phyloP scores from a whole-genome alignment of 2,888 invertebrate genomes.

The Ashinkailepas kermadecensis region DNA sequence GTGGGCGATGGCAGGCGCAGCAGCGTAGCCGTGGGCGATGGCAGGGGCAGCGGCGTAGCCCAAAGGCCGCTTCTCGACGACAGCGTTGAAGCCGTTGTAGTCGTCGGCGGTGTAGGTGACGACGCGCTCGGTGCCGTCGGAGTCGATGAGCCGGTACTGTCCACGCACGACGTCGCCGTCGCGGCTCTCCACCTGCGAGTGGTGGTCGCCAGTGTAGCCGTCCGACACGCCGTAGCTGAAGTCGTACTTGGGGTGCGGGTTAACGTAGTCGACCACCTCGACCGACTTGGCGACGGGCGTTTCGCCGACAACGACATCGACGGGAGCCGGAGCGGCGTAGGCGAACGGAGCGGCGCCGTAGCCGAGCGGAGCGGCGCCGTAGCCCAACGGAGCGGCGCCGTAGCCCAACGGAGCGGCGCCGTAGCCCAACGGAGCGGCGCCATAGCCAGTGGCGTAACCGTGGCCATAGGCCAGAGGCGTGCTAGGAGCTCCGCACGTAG shows the following conservation, averaged over 20 bases:
- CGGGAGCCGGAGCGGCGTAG: background rate
- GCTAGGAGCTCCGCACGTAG: background rate
- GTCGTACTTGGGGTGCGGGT: slow-evolving; percentile 24
- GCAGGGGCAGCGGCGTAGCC: slow-evolving; percentile 32
- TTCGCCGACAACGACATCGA: background rate
- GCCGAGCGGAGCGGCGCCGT: background rate
- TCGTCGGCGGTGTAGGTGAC: slow-evolving; percentile 33
- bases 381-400: background rate
- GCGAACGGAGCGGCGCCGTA: background rate
- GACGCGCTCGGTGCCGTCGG: slow-evolving; percentile 27
- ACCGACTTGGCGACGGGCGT: background rate
- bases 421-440: too few relatives aligned
- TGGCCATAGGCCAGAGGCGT: background rate
- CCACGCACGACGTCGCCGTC: slow-evolving; percentile 25
- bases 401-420: background rate
- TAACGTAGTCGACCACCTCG: slow-evolving; percentile 6
- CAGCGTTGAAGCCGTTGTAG: slow-evolving; percentile 34
- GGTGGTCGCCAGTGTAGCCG: slow-evolving; percentile 25
- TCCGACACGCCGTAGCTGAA: slow-evolving; percentile 26
- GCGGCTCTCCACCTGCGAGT: slow-evolving; percentile 24
- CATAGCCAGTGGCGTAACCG: background rate
- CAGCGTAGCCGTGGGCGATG: background rate
- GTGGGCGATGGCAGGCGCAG: background rate
- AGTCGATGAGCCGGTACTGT: slow-evolving; percentile 24
- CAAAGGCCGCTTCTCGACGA: slow-evolving; percentile 34